Conservation (phyloP, 2,888 invertebrate species). For the Euzetes globulus region DNA sequence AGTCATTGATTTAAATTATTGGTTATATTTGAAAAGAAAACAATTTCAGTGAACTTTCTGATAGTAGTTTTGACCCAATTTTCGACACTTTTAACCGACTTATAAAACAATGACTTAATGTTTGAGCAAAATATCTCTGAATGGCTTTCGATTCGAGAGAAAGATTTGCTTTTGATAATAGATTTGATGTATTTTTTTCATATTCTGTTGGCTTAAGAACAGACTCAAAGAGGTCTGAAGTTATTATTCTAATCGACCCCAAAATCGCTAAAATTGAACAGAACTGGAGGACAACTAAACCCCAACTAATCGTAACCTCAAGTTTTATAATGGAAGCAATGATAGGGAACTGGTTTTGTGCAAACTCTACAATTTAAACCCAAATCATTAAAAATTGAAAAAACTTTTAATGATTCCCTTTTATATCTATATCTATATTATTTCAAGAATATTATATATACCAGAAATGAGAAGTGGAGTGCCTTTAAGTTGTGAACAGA, state of each 20-base stretch:
- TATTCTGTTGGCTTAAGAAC: background rate
- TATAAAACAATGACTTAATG: background rate
- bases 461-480: background rate
- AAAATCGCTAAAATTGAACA: background rate
- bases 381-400: slow-evolving; percentile 16
- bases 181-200: slow-evolving; percentile 5
- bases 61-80: background rate
- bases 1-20: slow-evolving; percentile 12
- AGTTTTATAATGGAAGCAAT: background rate
- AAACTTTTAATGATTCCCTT: background rate
- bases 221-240: background rate
- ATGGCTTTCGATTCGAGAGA: background rate
- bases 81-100: background rate
- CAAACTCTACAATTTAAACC: slow-evolving; percentile 5
- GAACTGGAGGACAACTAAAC: slow-evolving; percentile 7
- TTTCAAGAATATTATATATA: background rate
- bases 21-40: background rate
- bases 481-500: slow-evolving; percentile 1
- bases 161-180: slow-evolving; percentile 15
- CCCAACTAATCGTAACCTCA: slow-evolving; percentile 18
- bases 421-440: background rate
- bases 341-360: slow-evolving; percentile 8
- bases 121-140: background rate
- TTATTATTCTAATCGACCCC: slow-evolving; percentile 18
- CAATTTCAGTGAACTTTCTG: background rate